Evolutionary conservation across 2,113 vertebrate species (phyloP).

Genomic region (Osmerus mordax): DNA sequence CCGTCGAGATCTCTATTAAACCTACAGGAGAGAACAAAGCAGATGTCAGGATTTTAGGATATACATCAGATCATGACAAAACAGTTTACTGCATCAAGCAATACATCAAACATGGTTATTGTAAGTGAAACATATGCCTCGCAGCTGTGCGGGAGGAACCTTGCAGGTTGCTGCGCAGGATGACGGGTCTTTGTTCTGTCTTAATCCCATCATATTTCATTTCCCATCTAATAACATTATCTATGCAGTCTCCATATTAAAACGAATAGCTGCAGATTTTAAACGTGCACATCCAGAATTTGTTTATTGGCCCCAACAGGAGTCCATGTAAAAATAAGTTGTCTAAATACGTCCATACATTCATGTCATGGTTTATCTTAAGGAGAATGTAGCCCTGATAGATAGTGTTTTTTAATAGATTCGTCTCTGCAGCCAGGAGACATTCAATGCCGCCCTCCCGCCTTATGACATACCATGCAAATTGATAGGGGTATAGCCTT

Average conservation of each 20-base stretch:
- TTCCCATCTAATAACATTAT: conserved; percentile 17
- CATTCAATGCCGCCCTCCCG: conserved; percentile 53
- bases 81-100: background rate
- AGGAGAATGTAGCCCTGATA: conserved; percentile 57
- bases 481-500: conserved; percentile 52
- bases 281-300: conserved; percentile 43
- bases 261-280: conserved; percentile 3
- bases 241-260: background rate
- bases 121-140: conserved; percentile 24
- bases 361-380: conserved; percentile 65
- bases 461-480: conserved; percentile 64
- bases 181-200: conserved; percentile 63
- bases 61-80: conserved; percentile 15
- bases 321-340: conserved; percentile 76
- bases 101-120: background rate
- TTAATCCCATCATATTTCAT: conserved; percentile 32
- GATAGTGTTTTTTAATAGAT: conserved; percentile 66
- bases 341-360: conserved; percentile 75
- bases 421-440: conserved; percentile 55
- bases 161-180: conserved; percentile 55
- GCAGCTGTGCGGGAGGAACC: conserved; percentile 54
- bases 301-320: conserved; percentile 56
- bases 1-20: conserved; percentile 93
- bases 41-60: conserved; percentile 29
- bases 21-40: conserved; percentile 67